Evolutionary conservation across 92 coral and sea anemone species (phyloP).

Genomic region (Metridium senile): DNA sequence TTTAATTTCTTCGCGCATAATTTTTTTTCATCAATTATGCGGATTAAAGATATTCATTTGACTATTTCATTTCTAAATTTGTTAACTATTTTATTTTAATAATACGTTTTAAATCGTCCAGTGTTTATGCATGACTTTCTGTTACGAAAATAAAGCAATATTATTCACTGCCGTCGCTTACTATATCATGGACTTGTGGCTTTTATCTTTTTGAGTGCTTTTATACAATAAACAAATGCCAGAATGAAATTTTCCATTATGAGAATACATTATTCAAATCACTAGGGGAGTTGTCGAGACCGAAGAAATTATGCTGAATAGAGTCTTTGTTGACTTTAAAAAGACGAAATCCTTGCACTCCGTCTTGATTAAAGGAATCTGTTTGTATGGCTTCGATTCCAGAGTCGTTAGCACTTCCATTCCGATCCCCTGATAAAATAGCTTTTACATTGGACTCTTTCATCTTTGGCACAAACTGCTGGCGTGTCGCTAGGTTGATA

Average conservation of each 20-base stretch:
- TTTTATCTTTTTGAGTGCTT: neutral
- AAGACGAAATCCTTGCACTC: constrained; percentile 55
- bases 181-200: no score
- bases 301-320: constrained; percentile 59
- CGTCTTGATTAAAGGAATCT: constrained; percentile 36
- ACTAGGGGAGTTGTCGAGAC: constrained; percentile 71
- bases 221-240: neutral
- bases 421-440: constrained; percentile 59
- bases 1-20: no score
- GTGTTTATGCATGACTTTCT: neutral
- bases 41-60: neutral
- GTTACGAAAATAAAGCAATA: no score
- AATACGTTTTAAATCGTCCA: neutral
- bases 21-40: neutral
- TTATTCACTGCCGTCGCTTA: no score
- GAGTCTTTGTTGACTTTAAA: constrained; percentile 53
- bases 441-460: constrained; percentile 72
- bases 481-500: constrained; percentile 49
- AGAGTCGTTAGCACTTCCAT: constrained; percentile 53
- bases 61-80: neutral
- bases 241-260: constrained; percentile 6
- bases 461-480: constrained; percentile 57
- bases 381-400: constrained; percentile 68
- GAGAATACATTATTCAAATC: constrained; percentile 66
- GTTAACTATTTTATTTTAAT: neutral